These are phyloP conservation scores for Labrus mixtus DNA, from an alignment of 2,113 vertebrate genomes.

Conservation along the genomic window DNA sequence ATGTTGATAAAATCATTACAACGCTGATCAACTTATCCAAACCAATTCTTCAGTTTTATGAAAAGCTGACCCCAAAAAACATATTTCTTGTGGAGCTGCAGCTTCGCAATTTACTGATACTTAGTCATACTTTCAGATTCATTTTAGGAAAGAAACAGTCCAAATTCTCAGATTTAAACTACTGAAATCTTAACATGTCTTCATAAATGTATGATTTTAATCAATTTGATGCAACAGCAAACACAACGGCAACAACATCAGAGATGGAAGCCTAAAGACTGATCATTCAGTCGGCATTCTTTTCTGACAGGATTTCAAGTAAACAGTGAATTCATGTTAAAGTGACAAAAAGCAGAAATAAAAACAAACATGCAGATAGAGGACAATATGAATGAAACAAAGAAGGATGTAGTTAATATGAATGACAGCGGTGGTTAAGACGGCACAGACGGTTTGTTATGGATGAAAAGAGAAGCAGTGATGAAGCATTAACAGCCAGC, in stretches of 20 bases:
- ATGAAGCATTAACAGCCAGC: conserved; percentile 1
- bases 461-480: conserved; percentile 28
- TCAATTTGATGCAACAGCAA: neutral
- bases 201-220: neutral
- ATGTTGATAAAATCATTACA: too few species aligned
- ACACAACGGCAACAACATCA: neutral
- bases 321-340: neutral
- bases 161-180: too few species aligned
- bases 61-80: too few species aligned
- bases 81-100: too few species aligned
- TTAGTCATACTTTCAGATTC: too few species aligned
- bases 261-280: neutral
- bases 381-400: neutral
- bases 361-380: conserved; percentile 34
- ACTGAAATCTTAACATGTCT: too few species aligned
- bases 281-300: neutral
- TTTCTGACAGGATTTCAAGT: neutral
- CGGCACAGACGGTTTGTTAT: conserved; percentile 3
- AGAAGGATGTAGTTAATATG: neutral
- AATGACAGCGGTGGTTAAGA: neutral
- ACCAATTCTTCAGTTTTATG: too few species aligned
- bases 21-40: too few species aligned
- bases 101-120: too few species aligned
- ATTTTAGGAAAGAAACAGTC: too few species aligned
- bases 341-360: neutral